A percentile compares a stretch with the other conserved stretches of the same genome.
Evolutionary conservation across 92 coral and sea anemone genomes (phyloP).

Genomic region (Porites lobata): DNA sequence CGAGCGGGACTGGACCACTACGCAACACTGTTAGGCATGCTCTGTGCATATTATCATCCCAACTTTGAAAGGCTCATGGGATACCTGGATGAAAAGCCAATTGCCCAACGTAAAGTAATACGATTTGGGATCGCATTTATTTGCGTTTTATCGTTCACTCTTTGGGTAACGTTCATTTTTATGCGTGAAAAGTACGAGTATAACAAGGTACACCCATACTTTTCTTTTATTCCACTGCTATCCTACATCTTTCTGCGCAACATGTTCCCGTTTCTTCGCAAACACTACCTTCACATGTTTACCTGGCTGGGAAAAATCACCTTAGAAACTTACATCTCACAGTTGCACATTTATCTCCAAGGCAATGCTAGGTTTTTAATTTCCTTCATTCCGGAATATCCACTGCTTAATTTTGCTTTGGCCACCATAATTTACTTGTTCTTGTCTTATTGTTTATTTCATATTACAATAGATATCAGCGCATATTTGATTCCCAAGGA

Average conservation of each 20-base stretch:
- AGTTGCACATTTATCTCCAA: slow-evolving; percentile 87
- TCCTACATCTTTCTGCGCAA: slow-evolving; percentile 82
- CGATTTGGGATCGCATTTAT: slow-evolving; percentile 59
- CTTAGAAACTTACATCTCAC: slow-evolving; percentile 87
- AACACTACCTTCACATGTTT: slow-evolving; percentile 64
- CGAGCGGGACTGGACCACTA: slow-evolving; percentile 93
- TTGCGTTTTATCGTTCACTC: slow-evolving; percentile 37
- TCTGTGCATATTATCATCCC: slow-evolving; percentile 85
- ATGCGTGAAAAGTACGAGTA: slow-evolving; percentile 78
- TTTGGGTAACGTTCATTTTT: slow-evolving; percentile 76
- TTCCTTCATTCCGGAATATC: slow-evolving; percentile 78
- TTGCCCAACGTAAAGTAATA: slow-evolving; percentile 33
- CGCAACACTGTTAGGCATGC: slow-evolving; percentile 84
- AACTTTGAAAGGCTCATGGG: slow-evolving; percentile 69
- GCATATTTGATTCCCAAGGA: slow-evolving; percentile 77
- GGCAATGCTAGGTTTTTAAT: slow-evolving; percentile 78
- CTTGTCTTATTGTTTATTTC: slow-evolving; percentile 76
- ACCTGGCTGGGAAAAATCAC: slow-evolving; percentile 90
- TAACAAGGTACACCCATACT: slow-evolving; percentile 81
- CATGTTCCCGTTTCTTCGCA: slow-evolving; percentile 73
- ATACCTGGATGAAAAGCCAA: slow-evolving; percentile 46
- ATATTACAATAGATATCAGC: slow-evolving; percentile 77
- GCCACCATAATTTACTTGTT: slow-evolving; percentile 74
- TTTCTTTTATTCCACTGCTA: slow-evolving; percentile 78
- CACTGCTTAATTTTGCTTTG: slow-evolving; percentile 77